phyloP scores from a whole-genome alignment of 2,888 invertebrate genomes.

The Teinopalpus imperialis region DNA sequence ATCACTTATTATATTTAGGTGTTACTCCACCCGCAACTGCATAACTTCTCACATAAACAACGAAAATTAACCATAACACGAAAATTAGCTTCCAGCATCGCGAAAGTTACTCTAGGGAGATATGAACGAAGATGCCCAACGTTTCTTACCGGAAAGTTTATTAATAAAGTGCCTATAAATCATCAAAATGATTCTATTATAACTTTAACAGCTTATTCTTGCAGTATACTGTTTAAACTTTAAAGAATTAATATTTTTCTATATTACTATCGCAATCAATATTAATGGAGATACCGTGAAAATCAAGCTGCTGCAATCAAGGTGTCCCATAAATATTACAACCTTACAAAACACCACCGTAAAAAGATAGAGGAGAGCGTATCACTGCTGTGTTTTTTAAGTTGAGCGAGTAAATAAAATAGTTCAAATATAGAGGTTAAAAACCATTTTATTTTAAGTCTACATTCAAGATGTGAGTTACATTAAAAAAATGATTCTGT shows the following conservation, averaged over 20 bases:
- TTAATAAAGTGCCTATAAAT: slow-evolving; percentile 45
- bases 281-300: too few species aligned
- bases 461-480: too few species aligned
- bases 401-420: too few species aligned
- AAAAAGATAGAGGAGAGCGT: too few species aligned
- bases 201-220: slow-evolving; percentile 31
- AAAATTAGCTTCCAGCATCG: slow-evolving; percentile 46
- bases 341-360: too few species aligned
- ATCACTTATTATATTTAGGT: slow-evolving; percentile 29
- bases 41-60: slow-evolving; percentile 55
- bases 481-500: too few species aligned
- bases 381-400: too few species aligned
- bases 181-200: slow-evolving; percentile 35
- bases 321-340: too few species aligned
- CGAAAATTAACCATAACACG: slow-evolving; percentile 56
- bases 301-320: too few species aligned
- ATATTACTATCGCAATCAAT: too few species aligned
- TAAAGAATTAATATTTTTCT: slow-evolving; percentile 7
- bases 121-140: slow-evolving; percentile 36
- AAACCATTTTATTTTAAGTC: too few species aligned
- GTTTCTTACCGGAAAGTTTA: slow-evolving; percentile 44
- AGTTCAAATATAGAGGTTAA: too few species aligned
- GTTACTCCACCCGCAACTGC: slow-evolving; percentile 38
- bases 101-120: slow-evolving; percentile 38
- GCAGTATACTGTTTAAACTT: slow-evolving; percentile 25